These are phyloP conservation scores for Ganaspis brasiliensis DNA, from an alignment of 2,888 invertebrate genomes.

Conservation along the genomic window DNA sequence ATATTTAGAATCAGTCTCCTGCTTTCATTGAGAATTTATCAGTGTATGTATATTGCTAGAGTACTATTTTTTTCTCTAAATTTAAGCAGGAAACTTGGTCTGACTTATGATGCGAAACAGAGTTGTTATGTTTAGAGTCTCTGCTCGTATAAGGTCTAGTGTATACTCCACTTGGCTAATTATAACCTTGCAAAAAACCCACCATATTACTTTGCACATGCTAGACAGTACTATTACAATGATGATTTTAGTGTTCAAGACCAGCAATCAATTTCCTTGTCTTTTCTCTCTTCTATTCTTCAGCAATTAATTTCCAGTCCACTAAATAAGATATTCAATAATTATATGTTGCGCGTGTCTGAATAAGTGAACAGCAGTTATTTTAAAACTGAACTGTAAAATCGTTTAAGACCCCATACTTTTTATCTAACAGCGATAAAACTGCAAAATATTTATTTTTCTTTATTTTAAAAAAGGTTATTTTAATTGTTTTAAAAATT, in stretches of 20 bases:
- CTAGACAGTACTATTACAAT: slow-evolving; percentile 63
- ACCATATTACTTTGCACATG: slow-evolving; percentile 62
- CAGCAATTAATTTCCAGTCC: slow-evolving; percentile 24
- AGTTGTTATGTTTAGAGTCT: slow-evolving; percentile 8
- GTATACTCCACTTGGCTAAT: slow-evolving; percentile 65
- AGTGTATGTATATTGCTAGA: background rate
- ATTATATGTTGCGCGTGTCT: too few relatives aligned
- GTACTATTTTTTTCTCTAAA: slow-evolving; percentile 53
- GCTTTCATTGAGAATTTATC: slow-evolving; percentile 3
- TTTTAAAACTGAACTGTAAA: too few relatives aligned
- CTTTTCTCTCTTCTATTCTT: slow-evolving; percentile 51
- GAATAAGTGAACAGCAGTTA: too few relatives aligned
- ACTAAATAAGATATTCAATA: slow-evolving; percentile 26
- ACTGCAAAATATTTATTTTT: too few relatives aligned
- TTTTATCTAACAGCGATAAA: too few relatives aligned
- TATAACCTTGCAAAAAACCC: slow-evolving; percentile 72
- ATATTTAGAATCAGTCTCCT: slow-evolving; percentile 1
- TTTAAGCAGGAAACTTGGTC: background rate
- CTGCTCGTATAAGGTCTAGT: slow-evolving; percentile 33
- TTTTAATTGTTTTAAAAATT: too few relatives aligned
- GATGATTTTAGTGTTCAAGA: slow-evolving; percentile 51
- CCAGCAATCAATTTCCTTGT: slow-evolving; percentile 48
- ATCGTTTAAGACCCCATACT: too few relatives aligned
- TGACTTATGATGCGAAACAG: slow-evolving; percentile 24
- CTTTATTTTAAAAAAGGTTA: too few relatives aligned